Percentiles rank a stretch among this genome's conserved stretches.
phyloP scores from a whole-genome alignment of 1,140 invertebrate genomes.

The Pteromalus puparum region DNA sequence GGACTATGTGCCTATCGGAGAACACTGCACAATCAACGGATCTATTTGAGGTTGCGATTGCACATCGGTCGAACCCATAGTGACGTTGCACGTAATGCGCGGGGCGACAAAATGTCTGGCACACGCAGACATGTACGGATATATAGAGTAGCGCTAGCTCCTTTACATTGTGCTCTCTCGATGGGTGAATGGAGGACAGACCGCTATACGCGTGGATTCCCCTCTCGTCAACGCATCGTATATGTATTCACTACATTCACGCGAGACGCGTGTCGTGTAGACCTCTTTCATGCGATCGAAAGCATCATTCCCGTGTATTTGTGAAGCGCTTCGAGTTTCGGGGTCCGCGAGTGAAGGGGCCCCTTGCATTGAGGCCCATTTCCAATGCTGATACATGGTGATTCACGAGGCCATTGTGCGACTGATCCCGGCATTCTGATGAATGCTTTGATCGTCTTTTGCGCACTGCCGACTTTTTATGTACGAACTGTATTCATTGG shows the following conservation, averaged over 20 bases:
- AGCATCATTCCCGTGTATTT: not conserved
- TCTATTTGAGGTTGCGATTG: no score
- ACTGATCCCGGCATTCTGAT: no score
- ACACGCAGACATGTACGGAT: not conserved
- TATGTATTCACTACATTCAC: no score
- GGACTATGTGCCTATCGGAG: no score
- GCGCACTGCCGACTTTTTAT: not conserved
- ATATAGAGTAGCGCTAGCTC: not conserved
- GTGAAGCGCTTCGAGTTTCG: no score
- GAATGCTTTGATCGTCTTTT: no score
- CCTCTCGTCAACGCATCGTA: not conserved
- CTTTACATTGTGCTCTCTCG: not conserved
- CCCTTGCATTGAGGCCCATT: constrained; percentile 4
- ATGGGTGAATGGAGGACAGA: constrained; percentile 5
- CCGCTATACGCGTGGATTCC: constrained; percentile 14
- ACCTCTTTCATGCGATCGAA: not conserved
- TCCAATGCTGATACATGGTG: no score
- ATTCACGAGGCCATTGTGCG: no score
- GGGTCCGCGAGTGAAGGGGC: not conserved
- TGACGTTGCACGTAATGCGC: not conserved
- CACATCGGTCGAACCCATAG: not conserved
- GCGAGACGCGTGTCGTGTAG: not conserved
- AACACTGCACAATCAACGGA: no score
- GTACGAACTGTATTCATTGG: no score
- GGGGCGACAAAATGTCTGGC: constrained; percentile 54